Conservation (phyloP, 2,888 invertebrate species). For the Perizoma flavofasciatum region DNA sequence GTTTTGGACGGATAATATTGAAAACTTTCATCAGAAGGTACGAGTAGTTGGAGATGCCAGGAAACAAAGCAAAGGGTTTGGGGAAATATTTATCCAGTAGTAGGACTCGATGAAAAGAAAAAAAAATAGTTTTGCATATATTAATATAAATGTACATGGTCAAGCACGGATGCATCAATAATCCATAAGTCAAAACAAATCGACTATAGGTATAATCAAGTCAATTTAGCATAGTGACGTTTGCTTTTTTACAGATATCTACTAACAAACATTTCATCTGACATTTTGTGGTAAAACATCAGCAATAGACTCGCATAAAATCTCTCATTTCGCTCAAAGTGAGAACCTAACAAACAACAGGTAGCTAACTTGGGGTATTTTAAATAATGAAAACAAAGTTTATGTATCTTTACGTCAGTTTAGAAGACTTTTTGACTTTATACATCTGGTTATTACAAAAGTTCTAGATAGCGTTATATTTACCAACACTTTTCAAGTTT, state of each 20-base stretch:
- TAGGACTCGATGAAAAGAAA: too few species aligned
- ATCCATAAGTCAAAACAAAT: too few species aligned
- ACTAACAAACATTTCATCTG: slow-evolving; percentile 22
- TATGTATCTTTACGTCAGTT: slow-evolving; percentile 39
- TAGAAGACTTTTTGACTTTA: slow-evolving; percentile 38
- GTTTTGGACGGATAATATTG: too few species aligned
- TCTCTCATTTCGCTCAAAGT: slow-evolving; percentile 26
- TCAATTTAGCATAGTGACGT: neutral
- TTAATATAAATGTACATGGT: too few species aligned
- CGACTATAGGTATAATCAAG: too few species aligned
- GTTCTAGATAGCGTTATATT: slow-evolving; percentile 33
- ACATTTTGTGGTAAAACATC: slow-evolving; percentile 22
- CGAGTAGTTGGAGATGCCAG: too few species aligned
- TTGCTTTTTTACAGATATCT: neutral
- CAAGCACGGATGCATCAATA: too few species aligned
- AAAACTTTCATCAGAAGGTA: too few species aligned
- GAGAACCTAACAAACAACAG: slow-evolving; percentile 32
- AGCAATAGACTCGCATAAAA: slow-evolving; percentile 23
- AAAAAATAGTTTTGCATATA: too few species aligned
- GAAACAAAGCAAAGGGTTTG: too few species aligned
- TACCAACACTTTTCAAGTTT: slow-evolving; percentile 34
- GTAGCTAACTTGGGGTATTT: slow-evolving; percentile 33
- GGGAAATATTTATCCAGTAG: too few species aligned
- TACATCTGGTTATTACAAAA: slow-evolving; percentile 42
- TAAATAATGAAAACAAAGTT: slow-evolving; percentile 41